A percentile compares a stretch with the other conserved stretches of the same genome.
These are phyloP conservation scores for Zeus faber DNA, from an alignment of 2,113 vertebrate species.

Conservation along the genomic window DNA sequence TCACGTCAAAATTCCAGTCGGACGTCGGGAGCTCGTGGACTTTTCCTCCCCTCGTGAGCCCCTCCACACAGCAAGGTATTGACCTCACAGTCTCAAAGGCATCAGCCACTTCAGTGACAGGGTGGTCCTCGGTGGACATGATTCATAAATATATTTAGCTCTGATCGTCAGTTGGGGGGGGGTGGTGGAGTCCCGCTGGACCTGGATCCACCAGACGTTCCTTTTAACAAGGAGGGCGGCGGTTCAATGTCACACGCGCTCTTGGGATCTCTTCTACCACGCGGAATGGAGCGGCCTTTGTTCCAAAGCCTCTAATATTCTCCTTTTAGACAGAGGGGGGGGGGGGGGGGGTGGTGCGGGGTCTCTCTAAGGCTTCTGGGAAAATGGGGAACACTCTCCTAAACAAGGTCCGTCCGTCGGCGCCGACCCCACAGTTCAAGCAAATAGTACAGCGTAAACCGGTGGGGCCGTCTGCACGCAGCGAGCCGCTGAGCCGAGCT, in stretches of 20 bases:
- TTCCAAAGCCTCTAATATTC: slow-evolving; percentile 38
- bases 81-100: slow-evolving; percentile 27
- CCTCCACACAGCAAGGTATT: too few relatives aligned
- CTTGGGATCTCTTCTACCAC: slow-evolving; percentile 23
- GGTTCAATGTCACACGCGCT: slow-evolving; percentile 52
- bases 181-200: slow-evolving; percentile 27
- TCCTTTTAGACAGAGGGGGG: slow-evolving; percentile 19
- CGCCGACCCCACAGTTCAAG: too few relatives aligned
- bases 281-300: slow-evolving; percentile 47
- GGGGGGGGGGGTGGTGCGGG: background rate
- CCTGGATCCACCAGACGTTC: slow-evolving; percentile 14
- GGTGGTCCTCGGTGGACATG: slow-evolving; percentile 44
- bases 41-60: too few relatives aligned
- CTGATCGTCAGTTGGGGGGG: slow-evolving; percentile 35
- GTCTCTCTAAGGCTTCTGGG: background rate
- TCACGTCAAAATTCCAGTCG: background rate
- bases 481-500: too few relatives aligned
- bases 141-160: slow-evolving; percentile 68
- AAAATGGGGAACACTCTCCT: too few relatives aligned
- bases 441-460: too few relatives aligned
- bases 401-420: too few relatives aligned
- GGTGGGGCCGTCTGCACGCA: too few relatives aligned
- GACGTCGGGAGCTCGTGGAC: too few relatives aligned
- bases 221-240: slow-evolving; percentile 25
- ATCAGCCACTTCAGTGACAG: slow-evolving; percentile 20